Evolutionary conservation across 2,113 vertebrate species (phyloP).

Genomic region (Pachycephala philippinensis): DNA sequence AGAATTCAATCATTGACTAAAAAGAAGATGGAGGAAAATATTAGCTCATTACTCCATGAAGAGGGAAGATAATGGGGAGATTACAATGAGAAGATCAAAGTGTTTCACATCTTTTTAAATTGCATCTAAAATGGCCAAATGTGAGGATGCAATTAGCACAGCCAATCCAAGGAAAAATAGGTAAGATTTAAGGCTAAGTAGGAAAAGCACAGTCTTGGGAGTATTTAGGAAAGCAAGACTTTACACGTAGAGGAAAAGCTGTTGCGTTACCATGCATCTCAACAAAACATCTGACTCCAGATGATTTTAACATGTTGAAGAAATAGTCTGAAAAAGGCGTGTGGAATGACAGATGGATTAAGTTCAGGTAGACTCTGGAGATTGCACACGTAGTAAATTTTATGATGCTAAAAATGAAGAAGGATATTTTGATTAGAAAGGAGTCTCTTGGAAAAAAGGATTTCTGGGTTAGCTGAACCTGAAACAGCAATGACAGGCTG

Average conservation of each 20-base stretch:
- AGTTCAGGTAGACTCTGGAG: not conserved
- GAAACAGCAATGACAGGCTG: not conserved
- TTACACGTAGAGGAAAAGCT: not conserved
- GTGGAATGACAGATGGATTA: not conserved
- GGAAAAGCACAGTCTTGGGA: not conserved
- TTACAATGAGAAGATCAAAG: not conserved
- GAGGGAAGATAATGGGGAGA: not conserved
- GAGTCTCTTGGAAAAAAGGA: not conserved
- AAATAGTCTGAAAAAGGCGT: not conserved
- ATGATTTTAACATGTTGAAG: not conserved
- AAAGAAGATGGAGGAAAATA: not conserved
- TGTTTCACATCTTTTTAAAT: not conserved
- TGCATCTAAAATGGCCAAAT: not conserved
- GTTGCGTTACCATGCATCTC: not conserved
- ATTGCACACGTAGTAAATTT: not conserved
- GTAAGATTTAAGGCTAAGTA: not conserved
- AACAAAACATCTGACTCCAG: not conserved
- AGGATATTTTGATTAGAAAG: not conserved
- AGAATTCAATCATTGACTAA: not conserved
- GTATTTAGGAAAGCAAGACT: not conserved
- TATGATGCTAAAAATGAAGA: not conserved
- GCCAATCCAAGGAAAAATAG: not conserved
- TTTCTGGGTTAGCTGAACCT: not conserved
- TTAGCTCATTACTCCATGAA: not conserved
- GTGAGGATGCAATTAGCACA: not conserved